Evolutionary conservation across 2,888 invertebrate genomes (phyloP), one percentile per base, ranked within the genome.

Genomic region (Seira musarum): DNA sequence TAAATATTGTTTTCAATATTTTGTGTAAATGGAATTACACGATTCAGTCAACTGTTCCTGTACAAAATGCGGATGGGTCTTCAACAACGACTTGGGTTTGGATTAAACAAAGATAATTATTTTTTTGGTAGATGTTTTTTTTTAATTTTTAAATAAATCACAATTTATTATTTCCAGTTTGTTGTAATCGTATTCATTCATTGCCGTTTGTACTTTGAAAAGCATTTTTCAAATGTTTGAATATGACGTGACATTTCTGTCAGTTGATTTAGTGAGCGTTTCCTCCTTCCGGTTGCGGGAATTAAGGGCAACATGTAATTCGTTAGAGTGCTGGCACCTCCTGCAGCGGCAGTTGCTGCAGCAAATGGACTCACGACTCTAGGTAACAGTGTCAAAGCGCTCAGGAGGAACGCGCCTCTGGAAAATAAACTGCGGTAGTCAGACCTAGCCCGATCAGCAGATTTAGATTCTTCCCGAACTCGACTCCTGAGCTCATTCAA

Each of bases 351-450:
- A 21, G 83, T 46, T 1, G 85, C 82, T 10, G 79, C 57, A 19
- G 81, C 65, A 46, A 72, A 68, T 49, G 79, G 81, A 49, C 81
- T 72, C 2, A 83, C 81, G 5, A 85, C 80, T 10, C 75, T 53
- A 6, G 86, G 86, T 21, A 86, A 64, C 15, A 86, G 67, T 19
- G 85, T 85, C 8, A 86, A 72, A 17, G 85, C 86, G 46, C 84
- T 83, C 30, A 86, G 70, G 13, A 86, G 84, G 17, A 86, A 63
- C 13, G 86, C 86, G 10, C 86, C 86, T 66, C 83, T 86, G 19
- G 84, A 84, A 76, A 86, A 86, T 22, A 86, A 72, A 40, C 80
- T 76, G 63, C 82, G 63, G 61, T 85, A 84, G 35, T 80, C 83
- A 13, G 82, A 80, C 25, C 85, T 60, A 2, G 83, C 83, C 66